phyloP scores from a whole-genome alignment of 2,113 vertebrate genomes.

The Hippocampus abdominalis region DNA sequence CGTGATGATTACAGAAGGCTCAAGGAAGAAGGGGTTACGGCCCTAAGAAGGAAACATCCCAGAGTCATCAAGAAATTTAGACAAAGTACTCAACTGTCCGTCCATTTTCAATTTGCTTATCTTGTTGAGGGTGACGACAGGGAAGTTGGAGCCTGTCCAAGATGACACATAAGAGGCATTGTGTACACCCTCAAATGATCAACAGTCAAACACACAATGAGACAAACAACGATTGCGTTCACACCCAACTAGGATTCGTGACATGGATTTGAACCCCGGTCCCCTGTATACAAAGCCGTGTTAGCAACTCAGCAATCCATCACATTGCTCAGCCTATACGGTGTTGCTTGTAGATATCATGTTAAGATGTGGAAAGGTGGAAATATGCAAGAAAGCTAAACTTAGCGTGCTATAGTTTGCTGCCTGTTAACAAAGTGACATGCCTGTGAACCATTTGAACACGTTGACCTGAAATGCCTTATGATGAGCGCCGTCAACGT shows the following conservation, averaged over 20 bases:
- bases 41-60: conserved; percentile 73
- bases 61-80: not conserved
- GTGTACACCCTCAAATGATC: not conserved
- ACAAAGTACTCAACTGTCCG: not conserved
- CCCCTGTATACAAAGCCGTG: too few relatives aligned
- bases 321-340: too few relatives aligned
- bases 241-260: not conserved
- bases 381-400: too few relatives aligned
- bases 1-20: conserved; percentile 96
- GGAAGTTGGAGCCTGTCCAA: not conserved
- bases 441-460: too few relatives aligned
- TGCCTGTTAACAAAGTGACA: too few relatives aligned
- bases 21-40: conserved; percentile 96
- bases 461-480: too few relatives aligned
- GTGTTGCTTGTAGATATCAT: too few relatives aligned
- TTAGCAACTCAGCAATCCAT: too few relatives aligned
- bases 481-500: too few relatives aligned
- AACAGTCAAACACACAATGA: not conserved
- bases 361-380: too few relatives aligned
- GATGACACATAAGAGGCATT: not conserved
- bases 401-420: too few relatives aligned
- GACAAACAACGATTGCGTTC: not conserved
- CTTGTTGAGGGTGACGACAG: not conserved
- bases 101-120: not conserved
- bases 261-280: too few relatives aligned